Conservation (phyloP, 2,797 vertebrate genomes). For the Bucorvus abyssinicus region DNA sequence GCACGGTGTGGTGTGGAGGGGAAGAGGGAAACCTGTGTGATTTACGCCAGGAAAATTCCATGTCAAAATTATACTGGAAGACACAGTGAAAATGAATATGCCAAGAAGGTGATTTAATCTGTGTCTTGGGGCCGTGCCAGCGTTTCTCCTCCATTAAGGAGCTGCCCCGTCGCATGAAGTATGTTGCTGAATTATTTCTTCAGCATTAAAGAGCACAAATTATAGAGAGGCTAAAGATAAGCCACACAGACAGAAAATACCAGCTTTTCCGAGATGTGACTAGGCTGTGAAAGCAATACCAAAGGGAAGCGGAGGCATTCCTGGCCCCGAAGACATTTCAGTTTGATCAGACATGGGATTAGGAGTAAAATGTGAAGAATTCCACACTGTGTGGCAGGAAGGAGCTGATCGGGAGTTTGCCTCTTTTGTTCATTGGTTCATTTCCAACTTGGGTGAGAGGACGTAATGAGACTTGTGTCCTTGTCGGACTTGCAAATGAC, state of each 20-base stretch:
- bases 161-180: not conserved
- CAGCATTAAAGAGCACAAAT: not conserved
- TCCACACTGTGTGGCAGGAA: not conserved
- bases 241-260: not conserved
- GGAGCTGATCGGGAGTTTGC: not conserved
- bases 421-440: not conserved
- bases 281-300: not conserved
- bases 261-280: not conserved
- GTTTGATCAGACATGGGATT: slow-evolving; percentile 36
- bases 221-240: not conserved
- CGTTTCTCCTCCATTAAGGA: not conserved
- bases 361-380: slow-evolving; percentile 44
- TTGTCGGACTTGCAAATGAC: not conserved
- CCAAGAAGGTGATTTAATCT: slow-evolving; percentile 43
- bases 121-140: not conserved
- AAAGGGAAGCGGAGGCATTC: not conserved
- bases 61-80: slow-evolving; percentile 22
- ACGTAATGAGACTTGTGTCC: not conserved
- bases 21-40: slow-evolving; percentile 33
- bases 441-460: not conserved
- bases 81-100: not conserved
- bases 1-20: not conserved
- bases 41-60: slow-evolving; percentile 63
- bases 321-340: slow-evolving; percentile 16
- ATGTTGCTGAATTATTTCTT: slow-evolving; percentile 25